Conservation (phyloP, 2,113 vertebrate species). For the Embiotoca jacksoni region DNA sequence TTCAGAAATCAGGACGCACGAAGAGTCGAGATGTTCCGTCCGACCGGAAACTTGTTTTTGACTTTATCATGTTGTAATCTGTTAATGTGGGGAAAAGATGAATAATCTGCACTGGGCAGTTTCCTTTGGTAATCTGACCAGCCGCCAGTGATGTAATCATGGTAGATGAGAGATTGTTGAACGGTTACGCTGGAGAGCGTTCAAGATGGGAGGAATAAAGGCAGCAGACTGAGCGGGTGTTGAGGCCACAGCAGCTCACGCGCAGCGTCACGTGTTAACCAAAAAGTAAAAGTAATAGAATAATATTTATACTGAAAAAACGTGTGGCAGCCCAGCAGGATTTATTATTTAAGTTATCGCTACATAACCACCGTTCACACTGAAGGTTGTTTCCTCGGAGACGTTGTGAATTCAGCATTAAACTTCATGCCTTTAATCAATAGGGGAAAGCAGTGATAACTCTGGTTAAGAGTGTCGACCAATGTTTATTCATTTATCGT, state of each 20-base stretch:
- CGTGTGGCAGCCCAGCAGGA: too few relatives aligned
- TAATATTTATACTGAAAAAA: too few relatives aligned
- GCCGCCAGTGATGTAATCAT: not conserved
- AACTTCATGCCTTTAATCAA: too few relatives aligned
- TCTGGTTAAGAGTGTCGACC: too few relatives aligned
- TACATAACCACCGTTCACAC: too few relatives aligned
- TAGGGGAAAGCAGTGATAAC: too few relatives aligned
- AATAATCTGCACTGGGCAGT: slow-evolving; percentile 56
- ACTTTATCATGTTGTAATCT: slow-evolving; percentile 51
- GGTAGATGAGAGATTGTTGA: slow-evolving; percentile 11
- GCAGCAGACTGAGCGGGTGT: not conserved
- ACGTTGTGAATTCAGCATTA: too few relatives aligned
- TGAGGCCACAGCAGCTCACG: not conserved
- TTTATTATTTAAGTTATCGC: too few relatives aligned
- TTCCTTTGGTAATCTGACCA: slow-evolving; percentile 33
- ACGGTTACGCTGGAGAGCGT: slow-evolving; percentile 30
- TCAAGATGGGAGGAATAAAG: not conserved
- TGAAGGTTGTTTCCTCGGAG: too few relatives aligned
- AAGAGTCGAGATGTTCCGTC: slow-evolving; percentile 6
- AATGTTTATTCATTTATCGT: too few relatives aligned
- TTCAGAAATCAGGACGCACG: not conserved
- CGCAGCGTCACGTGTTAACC: not conserved
- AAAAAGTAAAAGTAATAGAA: not conserved
- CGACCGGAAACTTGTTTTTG: slow-evolving; percentile 24
- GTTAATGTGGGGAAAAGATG: slow-evolving; percentile 40